Percentiles rank a stretch among this genome's conserved stretches.
Conservation (phyloP, 2,888 invertebrate genomes). For the Pteria penguin region DNA sequence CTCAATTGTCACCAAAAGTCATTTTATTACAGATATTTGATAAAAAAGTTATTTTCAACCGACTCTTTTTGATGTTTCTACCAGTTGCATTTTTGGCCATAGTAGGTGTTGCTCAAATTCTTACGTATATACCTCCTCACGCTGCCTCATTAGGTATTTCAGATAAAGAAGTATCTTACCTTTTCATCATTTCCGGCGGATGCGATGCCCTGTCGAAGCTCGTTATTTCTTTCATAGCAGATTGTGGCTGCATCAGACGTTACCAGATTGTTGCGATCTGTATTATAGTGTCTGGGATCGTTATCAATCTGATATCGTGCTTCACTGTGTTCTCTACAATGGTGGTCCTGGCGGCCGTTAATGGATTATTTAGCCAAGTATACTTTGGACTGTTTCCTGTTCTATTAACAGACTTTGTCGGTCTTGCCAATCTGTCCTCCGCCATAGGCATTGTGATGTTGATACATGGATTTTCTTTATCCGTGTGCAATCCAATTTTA, state of each 20-base stretch:
- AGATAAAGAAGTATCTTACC: constrained; percentile 33
- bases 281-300: constrained; percentile 26
- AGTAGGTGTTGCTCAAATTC: constrained; percentile 32
- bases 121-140: constrained; percentile 49
- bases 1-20: no score
- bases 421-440: constrained; percentile 55
- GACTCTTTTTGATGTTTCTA: constrained; percentile 37
- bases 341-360: constrained; percentile 48
- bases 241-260: constrained; percentile 37
- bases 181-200: constrained; percentile 45
- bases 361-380: constrained; percentile 55
- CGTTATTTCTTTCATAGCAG: constrained; percentile 45
- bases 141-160: constrained; percentile 47
- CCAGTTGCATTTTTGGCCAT: constrained; percentile 34
- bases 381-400: constrained; percentile 57
- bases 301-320: constrained; percentile 35
- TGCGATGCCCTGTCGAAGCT: constrained; percentile 41
- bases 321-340: constrained; percentile 47
- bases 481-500: constrained; percentile 48
- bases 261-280: constrained; percentile 40
- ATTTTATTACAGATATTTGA: neutral
- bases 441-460: constrained; percentile 53
- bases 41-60: constrained; percentile 31
- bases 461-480: constrained; percentile 47
- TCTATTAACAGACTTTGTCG: constrained; percentile 58